Percentiles rank a stretch among this genome's conserved stretches.
Evolutionary conservation across 1,140 invertebrate species (phyloP).

Genomic region (Drosophila paulistorum): DNA sequence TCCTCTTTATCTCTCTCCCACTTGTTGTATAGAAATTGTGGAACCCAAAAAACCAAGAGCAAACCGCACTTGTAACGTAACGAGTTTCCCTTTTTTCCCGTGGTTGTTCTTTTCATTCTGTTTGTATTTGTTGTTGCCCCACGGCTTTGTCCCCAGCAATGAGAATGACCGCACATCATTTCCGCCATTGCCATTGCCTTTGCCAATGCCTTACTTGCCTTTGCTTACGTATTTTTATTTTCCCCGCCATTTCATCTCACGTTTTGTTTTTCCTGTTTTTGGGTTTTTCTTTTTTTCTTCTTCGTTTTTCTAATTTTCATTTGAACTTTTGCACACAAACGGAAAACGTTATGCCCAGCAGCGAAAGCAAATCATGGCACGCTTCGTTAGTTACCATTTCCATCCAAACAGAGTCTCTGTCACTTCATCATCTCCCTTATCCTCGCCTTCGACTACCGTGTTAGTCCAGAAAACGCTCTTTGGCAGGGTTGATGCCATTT

Average conservation of each 20-base stretch:
- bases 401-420: not conserved
- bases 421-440: not conserved
- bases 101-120: constrained; percentile 30
- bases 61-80: constrained; percentile 51
- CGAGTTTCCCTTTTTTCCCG: constrained; percentile 30
- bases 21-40: not conserved
- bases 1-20: no score
- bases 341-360: constrained; percentile 14
- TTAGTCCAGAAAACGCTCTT: not conserved
- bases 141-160: constrained; percentile 58
- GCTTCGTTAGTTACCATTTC: constrained; percentile 60
- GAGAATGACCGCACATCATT: constrained; percentile 68
- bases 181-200: constrained; percentile 38
- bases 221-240: constrained; percentile 37
- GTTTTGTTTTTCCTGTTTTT: constrained; percentile 12
- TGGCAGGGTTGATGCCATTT: constrained; percentile 12
- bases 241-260: not conserved
- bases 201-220: not conserved
- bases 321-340: constrained; percentile 44
- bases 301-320: constrained; percentile 48
- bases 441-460: not conserved
- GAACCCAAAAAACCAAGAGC: constrained; percentile 33
- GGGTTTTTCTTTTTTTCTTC: constrained; percentile 30
- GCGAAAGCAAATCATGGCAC: constrained; percentile 46
- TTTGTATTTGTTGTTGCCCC: constrained; percentile 42